phyloP scores from a whole-genome alignment of 2,113 vertebrate genomes.

The Etia nguti region DNA sequence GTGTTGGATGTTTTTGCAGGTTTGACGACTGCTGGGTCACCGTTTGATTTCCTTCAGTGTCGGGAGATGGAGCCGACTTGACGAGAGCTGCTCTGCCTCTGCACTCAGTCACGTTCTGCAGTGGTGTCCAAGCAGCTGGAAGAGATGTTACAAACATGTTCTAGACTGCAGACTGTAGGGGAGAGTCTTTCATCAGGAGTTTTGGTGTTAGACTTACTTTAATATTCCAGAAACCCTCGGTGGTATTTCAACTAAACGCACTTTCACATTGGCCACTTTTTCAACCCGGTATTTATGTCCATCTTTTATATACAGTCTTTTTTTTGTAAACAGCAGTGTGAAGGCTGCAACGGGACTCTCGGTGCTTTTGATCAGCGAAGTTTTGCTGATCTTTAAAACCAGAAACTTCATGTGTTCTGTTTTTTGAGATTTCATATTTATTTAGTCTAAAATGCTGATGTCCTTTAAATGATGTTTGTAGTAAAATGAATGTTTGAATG shows the following conservation, averaged over 20 bases:
- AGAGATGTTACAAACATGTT: background rate
- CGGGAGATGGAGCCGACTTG: background rate
- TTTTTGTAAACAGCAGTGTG: rapidly evolving
- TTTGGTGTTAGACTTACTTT: background rate
- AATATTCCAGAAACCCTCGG: background rate
- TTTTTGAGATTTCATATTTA: background rate
- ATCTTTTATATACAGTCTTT: background rate
- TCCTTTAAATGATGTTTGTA: background rate
- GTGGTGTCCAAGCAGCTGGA: background rate
- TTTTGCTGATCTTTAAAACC: background rate
- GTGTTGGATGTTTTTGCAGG: background rate
- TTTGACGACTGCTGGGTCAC: background rate
- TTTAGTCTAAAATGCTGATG: background rate
- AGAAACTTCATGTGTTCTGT: background rate
- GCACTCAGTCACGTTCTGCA: background rate
- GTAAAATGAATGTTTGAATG: background rate
- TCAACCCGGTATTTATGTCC: background rate
- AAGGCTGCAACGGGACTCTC: rapidly evolving
- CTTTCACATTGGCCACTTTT: too few species aligned
- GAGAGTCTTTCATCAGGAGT: rapidly evolving
- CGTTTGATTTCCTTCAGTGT: background rate
- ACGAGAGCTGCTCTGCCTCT: background rate
- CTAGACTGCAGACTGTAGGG: background rate
- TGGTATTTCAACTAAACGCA: background rate
- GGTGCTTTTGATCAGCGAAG: rapidly evolving